phyloP scores from a whole-genome alignment of 2,797 vertebrate genomes.

The Avahi laniger region DNA sequence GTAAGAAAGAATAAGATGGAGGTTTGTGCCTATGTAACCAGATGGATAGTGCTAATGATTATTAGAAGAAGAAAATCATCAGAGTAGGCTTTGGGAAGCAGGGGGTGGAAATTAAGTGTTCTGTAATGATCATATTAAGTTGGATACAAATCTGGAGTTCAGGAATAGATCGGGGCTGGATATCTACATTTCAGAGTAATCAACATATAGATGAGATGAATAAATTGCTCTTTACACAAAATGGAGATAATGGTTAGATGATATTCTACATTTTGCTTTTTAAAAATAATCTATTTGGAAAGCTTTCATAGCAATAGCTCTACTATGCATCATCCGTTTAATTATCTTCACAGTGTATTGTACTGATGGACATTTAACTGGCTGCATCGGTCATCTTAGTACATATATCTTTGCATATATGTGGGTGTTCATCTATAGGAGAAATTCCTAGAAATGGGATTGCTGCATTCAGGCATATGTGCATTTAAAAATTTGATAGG shows the following conservation, averaged over 20 bases:
- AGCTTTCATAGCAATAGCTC: not conserved
- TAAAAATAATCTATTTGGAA: not conserved
- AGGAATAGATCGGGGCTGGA: not conserved
- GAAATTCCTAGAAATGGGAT: constrained; percentile 67
- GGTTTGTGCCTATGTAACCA: not conserved
- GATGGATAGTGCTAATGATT: not conserved
- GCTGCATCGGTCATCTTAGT: not conserved
- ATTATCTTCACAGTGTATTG: not conserved
- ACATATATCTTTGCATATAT: not conserved
- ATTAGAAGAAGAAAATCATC: not conserved
- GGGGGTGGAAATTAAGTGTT: not conserved
- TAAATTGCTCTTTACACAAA: not conserved
- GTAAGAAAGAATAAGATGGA: not conserved
- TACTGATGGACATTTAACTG: not conserved
- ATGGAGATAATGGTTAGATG: not conserved
- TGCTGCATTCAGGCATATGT: constrained; percentile 49
- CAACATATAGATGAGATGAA: not conserved
- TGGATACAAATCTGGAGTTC: not conserved
- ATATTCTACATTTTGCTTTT: not conserved
- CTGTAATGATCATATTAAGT: not conserved
- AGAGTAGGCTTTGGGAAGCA: not conserved
- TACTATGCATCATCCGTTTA: not conserved
- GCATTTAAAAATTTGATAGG: constrained; percentile 42
- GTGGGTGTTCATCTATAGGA: not conserved
- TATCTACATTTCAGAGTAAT: not conserved